Evolutionary conservation across 2,113 vertebrate species (phyloP).

Genomic region (Hippolais icterina): DNA sequence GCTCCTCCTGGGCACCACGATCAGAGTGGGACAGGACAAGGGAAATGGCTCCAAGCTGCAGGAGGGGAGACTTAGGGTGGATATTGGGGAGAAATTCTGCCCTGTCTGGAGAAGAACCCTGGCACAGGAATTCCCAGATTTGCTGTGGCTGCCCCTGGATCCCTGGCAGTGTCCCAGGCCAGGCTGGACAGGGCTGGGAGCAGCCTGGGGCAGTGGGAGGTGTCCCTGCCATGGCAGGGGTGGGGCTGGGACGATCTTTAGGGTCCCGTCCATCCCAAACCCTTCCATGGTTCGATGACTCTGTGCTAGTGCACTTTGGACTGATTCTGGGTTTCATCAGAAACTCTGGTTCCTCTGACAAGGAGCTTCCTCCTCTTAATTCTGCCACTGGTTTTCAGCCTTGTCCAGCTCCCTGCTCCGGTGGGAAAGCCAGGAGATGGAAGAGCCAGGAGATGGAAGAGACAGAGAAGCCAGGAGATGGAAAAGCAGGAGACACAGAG

Average conservation of each 20-base stretch:
- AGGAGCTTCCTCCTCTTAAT: neutral
- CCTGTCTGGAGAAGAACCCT: neutral
- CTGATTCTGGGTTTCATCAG: neutral
- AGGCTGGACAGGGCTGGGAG: neutral
- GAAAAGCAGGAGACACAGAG: neutral
- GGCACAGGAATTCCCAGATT: neutral
- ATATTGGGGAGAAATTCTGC: neutral
- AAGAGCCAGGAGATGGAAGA: rapidly evolving
- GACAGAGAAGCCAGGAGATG: neutral
- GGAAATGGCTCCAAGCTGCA: neutral
- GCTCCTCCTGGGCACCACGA: rapidly evolving
- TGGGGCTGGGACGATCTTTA: rapidly evolving
- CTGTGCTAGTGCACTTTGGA: rapidly evolving
- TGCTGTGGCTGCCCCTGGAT: neutral
- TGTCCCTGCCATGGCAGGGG: neutral
- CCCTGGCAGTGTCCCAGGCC: neutral
- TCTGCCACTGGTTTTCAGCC: neutral
- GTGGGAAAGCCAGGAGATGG: neutral
- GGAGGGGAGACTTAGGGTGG: neutral
- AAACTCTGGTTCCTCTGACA: neutral
- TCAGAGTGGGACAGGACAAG: neutral
- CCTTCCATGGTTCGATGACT: neutral
- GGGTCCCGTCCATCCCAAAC: neutral
- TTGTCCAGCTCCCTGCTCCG: neutral
- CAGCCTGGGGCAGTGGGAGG: neutral